Percentiles rank a stretch among this genome's conserved stretches.
Conservation (phyloP, 2,113 vertebrate genomes). For the Hiodon tergisus region DNA sequence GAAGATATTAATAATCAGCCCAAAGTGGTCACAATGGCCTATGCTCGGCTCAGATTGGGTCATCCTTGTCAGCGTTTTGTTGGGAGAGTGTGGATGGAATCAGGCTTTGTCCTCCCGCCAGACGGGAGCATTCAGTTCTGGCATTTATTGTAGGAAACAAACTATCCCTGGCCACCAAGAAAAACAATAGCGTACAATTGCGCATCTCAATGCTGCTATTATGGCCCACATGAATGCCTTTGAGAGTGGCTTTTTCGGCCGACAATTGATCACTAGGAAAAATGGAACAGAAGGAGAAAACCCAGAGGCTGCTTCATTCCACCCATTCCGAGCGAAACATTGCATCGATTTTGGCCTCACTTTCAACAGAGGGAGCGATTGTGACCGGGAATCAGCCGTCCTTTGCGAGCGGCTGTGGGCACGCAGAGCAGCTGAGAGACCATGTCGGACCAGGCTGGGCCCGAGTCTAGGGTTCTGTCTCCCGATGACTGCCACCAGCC, state of each 20-base stretch:
- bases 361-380: too few relatives aligned
- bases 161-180: background rate
- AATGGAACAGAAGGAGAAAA: background rate
- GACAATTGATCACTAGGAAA: background rate
- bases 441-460: too few relatives aligned
- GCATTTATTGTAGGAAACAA: constrained; percentile 1
- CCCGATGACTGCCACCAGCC: too few relatives aligned
- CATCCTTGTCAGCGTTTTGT: background rate
- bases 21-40: too few relatives aligned
- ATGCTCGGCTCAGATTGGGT: too few relatives aligned
- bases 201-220: background rate
- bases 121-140: constrained; percentile 1
- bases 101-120: background rate
- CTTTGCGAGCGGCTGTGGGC: too few relatives aligned
- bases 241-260: background rate
- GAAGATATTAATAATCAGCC: too few relatives aligned
- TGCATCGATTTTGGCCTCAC: too few relatives aligned
- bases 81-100: background rate
- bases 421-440: too few relatives aligned
- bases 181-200: background rate
- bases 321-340: too few relatives aligned
- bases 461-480: too few relatives aligned
- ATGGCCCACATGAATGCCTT: background rate
- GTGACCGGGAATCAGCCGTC: too few relatives aligned
- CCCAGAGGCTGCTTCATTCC: background rate